Evolutionary conservation across 2,113 vertebrate genomes (phyloP), one percentile per base, ranked within the genome.

Genomic region (Plotosus lineatus): DNA sequence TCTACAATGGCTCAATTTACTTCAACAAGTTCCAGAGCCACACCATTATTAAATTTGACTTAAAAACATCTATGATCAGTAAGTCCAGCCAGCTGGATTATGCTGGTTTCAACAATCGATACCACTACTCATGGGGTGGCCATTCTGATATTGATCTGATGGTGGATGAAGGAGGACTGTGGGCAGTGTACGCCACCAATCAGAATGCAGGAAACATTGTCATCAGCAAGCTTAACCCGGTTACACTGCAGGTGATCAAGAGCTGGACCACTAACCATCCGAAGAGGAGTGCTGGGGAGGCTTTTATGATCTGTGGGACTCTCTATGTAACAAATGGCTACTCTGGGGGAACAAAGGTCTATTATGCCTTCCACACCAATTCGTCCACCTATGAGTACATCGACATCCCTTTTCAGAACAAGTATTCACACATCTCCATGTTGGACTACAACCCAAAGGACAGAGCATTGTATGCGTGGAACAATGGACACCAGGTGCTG

Each of bases 1-100:
- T 97, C 81, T 97, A 97, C 92, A 97, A 97, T 0, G 95, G 95
- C 68, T 96, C 96, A 23, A 94, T 97, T 75, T 97, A 96, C 89
- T 97, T 96, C 92, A 97, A 97, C 83, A 97, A 97, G 91, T 97
- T 96, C 93, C 95, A 96, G 92, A 96, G 95, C 83, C 95, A 97
- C 93, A 95, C 96, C 60, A 93, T 97, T 87, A 96, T 97, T 91
- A 88, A 94, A 72, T 97, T 96, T 77, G 95, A 97, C 92, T 89
- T 97, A 89, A 92, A 91, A 71, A 94, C 94, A 0, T 94, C 95
- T 85, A 91, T 91, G 66, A 95, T 96, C 85, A 94, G 95, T 79
- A 95, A 94, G 90, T 94, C 94, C 0, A 94, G 95, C 81, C 95
- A 94, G 90, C 92, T 97, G 91, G 95, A 96, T 90, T 94, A 95